Conservation (phyloP, 2,888 invertebrate genomes). For the Pyrochroa serraticornis region DNA sequence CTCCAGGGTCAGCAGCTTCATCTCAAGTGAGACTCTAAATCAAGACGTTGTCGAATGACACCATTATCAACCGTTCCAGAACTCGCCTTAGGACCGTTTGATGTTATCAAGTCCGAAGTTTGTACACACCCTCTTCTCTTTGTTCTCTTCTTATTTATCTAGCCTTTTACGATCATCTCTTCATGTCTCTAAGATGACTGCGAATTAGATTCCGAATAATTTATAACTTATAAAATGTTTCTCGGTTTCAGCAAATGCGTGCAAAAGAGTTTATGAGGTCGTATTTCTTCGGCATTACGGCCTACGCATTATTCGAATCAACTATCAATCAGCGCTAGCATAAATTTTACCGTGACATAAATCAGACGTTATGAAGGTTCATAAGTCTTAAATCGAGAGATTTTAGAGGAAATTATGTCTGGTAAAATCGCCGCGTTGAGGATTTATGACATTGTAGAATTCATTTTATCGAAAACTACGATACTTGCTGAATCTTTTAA, state of each 20-base stretch:
- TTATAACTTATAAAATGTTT: constrained; percentile 38
- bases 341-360: constrained; percentile 11
- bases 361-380: constrained; percentile 13
- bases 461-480: too few species aligned
- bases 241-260: constrained; percentile 21
- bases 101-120: constrained; percentile 48
- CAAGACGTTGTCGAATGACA: constrained; percentile 50
- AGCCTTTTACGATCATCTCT: constrained; percentile 42
- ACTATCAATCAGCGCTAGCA: constrained; percentile 23
- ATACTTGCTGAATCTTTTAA: too few species aligned
- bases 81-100: constrained; percentile 45
- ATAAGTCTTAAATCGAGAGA: neutral
- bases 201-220: constrained; percentile 44
- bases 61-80: constrained; percentile 48
- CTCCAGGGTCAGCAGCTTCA: too few species aligned
- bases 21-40: constrained; percentile 37
- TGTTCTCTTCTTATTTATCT: constrained; percentile 46
- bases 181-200: constrained; percentile 43
- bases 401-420: neutral
- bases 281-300: constrained; percentile 18
- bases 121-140: constrained; percentile 48
- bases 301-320: constrained; percentile 22
- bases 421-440: too few species aligned
- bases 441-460: too few species aligned
- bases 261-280: constrained; percentile 20